Evolutionary conservation across 2,113 vertebrate genomes (phyloP).

Genomic region (Oxyura jamaicensis): DNA sequence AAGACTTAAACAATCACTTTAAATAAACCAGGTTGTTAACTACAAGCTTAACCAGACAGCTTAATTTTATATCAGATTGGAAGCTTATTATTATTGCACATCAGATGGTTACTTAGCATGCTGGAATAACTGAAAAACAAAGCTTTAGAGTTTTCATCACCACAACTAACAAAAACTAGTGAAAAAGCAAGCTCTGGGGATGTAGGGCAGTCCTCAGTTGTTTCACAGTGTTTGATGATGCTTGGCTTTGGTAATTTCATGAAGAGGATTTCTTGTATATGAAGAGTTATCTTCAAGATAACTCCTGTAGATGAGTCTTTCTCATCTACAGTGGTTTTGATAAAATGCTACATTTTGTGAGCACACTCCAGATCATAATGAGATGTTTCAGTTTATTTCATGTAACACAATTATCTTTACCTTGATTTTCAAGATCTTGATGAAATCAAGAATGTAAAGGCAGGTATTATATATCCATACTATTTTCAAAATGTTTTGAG

Average conservation of each 20-base stretch:
- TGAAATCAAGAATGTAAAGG: background rate
- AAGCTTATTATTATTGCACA: background rate
- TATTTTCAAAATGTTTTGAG: background rate
- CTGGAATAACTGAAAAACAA: background rate
- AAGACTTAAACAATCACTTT: background rate
- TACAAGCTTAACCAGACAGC: background rate
- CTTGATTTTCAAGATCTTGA: background rate
- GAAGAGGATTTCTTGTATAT: background rate
- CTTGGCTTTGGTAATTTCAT: background rate
- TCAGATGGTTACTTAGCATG: background rate
- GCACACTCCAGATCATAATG: background rate
- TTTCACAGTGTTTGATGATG: background rate
- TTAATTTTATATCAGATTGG: background rate
- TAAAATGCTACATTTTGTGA: background rate
- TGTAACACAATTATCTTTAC: background rate
- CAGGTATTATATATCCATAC: background rate
- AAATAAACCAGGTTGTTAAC: slow-evolving; percentile 14
- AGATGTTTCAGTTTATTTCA: background rate
- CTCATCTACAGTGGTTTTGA: background rate
- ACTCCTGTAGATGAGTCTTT: too few species aligned
- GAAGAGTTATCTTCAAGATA: background rate
- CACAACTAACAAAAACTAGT: background rate
- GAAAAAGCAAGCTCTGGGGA: background rate
- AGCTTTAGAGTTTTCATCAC: background rate
- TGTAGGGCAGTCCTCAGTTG: background rate